Evolutionary conservation across 2,113 vertebrate species (phyloP).

Genomic region (Spermophilus dauricus): DNA sequence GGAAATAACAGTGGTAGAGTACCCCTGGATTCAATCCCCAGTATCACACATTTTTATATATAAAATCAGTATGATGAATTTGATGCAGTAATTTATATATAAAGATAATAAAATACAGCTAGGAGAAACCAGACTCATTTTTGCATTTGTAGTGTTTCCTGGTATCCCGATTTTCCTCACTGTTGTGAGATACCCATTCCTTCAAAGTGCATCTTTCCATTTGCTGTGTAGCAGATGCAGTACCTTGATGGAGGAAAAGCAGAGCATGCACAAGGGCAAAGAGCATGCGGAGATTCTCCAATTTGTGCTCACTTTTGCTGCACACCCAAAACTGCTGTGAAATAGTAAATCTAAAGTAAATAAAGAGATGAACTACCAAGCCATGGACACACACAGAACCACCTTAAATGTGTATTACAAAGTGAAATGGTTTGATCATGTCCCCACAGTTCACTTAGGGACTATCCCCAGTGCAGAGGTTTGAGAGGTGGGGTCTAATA

Average conservation of each 20-base stretch:
- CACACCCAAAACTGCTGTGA: neutral
- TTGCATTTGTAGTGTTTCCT: neutral
- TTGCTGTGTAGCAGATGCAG: neutral
- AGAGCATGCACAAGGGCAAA: no score
- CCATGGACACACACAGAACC: neutral
- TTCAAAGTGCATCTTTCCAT: neutral
- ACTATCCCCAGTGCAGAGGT: neutral
- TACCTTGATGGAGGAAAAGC: neutral
- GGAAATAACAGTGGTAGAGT: no score
- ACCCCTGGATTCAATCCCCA: no score
- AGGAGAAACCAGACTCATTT: neutral
- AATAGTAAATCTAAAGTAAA: neutral
- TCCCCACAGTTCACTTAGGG: neutral
- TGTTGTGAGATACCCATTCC: neutral
- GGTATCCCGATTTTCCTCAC: neutral
- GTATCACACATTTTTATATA: no score
- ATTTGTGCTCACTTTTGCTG: neutral
- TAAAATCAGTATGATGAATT: no score
- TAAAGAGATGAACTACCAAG: neutral
- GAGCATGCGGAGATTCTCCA: neutral
- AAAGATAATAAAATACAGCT: no score
- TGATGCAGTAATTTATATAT: no score
- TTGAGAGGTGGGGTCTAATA: neutral
- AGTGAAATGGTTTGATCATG: neutral
- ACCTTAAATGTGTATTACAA: neutral